A percentile compares a stretch with the other conserved stretches of the same genome.
Conservation (phyloP, 2,797 vertebrate genomes). For the Paratrypauchen microcephalus region DNA sequence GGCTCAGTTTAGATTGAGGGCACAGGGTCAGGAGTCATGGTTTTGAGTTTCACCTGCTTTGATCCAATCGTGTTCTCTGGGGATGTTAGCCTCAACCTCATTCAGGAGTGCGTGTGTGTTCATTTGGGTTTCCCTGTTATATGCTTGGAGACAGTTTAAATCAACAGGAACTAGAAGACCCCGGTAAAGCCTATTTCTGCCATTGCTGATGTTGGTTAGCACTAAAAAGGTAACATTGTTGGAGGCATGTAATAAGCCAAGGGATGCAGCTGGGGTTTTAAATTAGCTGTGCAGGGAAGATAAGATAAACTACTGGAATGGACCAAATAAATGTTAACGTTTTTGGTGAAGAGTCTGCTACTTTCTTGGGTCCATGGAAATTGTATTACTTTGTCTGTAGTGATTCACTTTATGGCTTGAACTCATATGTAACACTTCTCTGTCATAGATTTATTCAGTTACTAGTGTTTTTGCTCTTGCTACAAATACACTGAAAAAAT, state of each 20-base stretch:
- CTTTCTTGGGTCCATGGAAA: no score
- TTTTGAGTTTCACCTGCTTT: conserved; percentile 26
- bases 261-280: not conserved
- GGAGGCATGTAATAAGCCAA: no score
- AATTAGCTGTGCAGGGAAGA: not conserved
- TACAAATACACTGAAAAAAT: no score
- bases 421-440: no score
- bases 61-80: conserved; percentile 37
- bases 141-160: not conserved
- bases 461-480: no score
- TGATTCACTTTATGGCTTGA: no score
- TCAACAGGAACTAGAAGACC: not conserved
- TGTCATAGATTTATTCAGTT: no score
- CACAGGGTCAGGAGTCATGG: conserved; percentile 44
- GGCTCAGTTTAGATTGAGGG: conserved; percentile 42
- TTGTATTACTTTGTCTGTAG: no score
- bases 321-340: not conserved
- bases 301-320: not conserved
- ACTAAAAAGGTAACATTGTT: not conserved
- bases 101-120: conserved; percentile 4
- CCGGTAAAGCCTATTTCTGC: not conserved
- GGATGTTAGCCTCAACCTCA: conserved; percentile 16
- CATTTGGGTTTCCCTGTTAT: conserved; percentile 24
- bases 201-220: not conserved
- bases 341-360: no score